A percentile compares a stretch with the other conserved stretches of the same genome.
Conservation (phyloP, 2,888 invertebrate species). For the Cheilosia urbana region DNA sequence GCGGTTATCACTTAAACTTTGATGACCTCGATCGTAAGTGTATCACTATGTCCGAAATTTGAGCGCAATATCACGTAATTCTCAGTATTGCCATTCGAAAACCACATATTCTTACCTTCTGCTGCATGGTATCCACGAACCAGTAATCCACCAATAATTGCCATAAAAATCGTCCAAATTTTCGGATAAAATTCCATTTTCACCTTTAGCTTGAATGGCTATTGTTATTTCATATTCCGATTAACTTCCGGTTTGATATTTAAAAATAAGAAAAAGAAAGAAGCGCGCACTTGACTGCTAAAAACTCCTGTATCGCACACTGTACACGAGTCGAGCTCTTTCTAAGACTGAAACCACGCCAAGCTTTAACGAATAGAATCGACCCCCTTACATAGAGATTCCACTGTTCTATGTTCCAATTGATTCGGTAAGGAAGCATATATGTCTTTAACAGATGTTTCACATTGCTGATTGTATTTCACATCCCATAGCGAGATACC, state of each 20-base stretch:
- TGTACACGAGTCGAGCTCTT: slow-evolving; percentile 9
- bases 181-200: slow-evolving; percentile 20
- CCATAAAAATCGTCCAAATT: neutral
- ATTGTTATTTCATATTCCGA: slow-evolving; percentile 4
- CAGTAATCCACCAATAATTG: slow-evolving; percentile 45
- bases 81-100: neutral
- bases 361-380: slow-evolving; percentile 23
- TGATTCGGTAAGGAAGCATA: slow-evolving; percentile 52
- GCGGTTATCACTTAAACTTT: slow-evolving; percentile 31
- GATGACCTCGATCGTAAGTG: slow-evolving; percentile 37
- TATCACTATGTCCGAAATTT: slow-evolving; percentile 17
- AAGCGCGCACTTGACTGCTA: neutral
- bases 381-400: slow-evolving; percentile 23
- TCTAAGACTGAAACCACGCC: slow-evolving; percentile 45
- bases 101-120: slow-evolving; percentile 35
- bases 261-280: neutral
- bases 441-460: slow-evolving; percentile 64
- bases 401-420: slow-evolving; percentile 51
- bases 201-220: neutral
- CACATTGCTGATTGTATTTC: slow-evolving; percentile 48
- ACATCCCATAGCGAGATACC: slow-evolving; percentile 44
- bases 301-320: neutral
- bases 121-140: slow-evolving; percentile 15
- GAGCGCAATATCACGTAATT: too few species aligned
- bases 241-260: slow-evolving; percentile 2